These are phyloP conservation scores for Euborellia annulipes DNA, from an alignment of 1,140 invertebrate genomes.

Conservation along the genomic window DNA sequence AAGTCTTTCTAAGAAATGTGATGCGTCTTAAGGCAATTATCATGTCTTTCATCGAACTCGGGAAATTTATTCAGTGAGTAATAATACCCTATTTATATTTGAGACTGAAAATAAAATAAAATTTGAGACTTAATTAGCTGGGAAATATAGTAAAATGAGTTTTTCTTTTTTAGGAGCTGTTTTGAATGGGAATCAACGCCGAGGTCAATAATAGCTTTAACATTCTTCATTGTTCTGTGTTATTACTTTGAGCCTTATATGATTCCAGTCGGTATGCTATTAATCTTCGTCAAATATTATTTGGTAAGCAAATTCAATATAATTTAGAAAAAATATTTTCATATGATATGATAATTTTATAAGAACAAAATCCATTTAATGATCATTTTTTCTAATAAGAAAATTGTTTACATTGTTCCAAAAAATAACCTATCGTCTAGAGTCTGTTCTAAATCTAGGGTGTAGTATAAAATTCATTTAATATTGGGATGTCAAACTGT, in stretches of 20 bases:
- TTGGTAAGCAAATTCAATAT: conserved; percentile 30
- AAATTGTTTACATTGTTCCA: no score
- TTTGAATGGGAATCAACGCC: conserved; percentile 92
- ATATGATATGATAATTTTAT: no score
- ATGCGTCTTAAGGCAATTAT: conserved; percentile 81
- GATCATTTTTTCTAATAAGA: no score
- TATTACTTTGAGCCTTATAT: conserved; percentile 83
- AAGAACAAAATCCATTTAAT: no score
- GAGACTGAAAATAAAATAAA: no score
- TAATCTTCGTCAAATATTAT: conserved; percentile 64
- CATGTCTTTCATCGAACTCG: conserved; percentile 73
- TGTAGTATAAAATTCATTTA: no score
- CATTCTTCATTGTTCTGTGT: conserved; percentile 63
- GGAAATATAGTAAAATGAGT: not conserved
- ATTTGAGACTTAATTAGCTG: no score
- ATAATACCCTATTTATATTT: no score
- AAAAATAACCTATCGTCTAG: no score
- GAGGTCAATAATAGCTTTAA: conserved; percentile 73
- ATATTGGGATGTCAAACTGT: no score
- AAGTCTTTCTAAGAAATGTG: conserved; percentile 86
- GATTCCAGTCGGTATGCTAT: conserved; percentile 55
- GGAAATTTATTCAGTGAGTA: conserved; percentile 81
- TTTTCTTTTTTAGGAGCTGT: conserved; percentile 55
- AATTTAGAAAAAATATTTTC: not conserved
- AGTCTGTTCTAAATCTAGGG: no score